phyloP scores from a whole-genome alignment of 2,888 invertebrate species.

The Spisula subtruncata region DNA sequence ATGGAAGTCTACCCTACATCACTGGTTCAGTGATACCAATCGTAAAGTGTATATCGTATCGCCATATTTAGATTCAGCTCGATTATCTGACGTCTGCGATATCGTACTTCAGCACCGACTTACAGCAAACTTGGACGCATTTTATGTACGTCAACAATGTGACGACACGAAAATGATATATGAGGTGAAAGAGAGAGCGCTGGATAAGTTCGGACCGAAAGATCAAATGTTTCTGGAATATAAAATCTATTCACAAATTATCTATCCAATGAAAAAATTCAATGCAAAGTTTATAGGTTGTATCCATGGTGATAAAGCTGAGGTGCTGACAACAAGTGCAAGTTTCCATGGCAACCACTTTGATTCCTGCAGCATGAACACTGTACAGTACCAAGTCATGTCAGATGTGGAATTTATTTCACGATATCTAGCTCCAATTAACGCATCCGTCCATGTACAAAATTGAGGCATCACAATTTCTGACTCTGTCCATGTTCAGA shows the following conservation, averaged over 20 bases:
- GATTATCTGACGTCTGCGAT: constrained; percentile 82
- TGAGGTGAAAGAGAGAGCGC: constrained; percentile 74
- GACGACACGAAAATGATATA: constrained; percentile 72
- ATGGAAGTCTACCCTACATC: constrained; percentile 84
- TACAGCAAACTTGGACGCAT: constrained; percentile 78
- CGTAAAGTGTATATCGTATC: constrained; percentile 83
- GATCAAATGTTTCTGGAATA: constrained; percentile 83
- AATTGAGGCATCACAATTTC: background rate
- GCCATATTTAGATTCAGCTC: constrained; percentile 80
- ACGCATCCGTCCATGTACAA: constrained; percentile 62
- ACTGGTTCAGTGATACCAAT: constrained; percentile 80
- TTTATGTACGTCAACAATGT: constrained; percentile 78
- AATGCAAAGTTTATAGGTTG: constrained; percentile 81
- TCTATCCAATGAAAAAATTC: constrained; percentile 78
- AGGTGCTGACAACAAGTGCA: constrained; percentile 82
- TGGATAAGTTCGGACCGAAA: constrained; percentile 73
- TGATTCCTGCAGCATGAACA: constrained; percentile 73
- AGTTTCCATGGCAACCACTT: constrained; percentile 81
- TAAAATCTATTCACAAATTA: constrained; percentile 79
- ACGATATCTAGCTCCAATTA: constrained; percentile 75
- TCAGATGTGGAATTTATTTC: constrained; percentile 76
- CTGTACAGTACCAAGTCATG: constrained; percentile 74
- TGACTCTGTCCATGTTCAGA: background rate
- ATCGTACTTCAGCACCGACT: constrained; percentile 77
- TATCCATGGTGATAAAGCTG: constrained; percentile 76